Evolutionary conservation across 2,113 vertebrate species (phyloP).

Genomic region (Rhinolophus sinicus): DNA sequence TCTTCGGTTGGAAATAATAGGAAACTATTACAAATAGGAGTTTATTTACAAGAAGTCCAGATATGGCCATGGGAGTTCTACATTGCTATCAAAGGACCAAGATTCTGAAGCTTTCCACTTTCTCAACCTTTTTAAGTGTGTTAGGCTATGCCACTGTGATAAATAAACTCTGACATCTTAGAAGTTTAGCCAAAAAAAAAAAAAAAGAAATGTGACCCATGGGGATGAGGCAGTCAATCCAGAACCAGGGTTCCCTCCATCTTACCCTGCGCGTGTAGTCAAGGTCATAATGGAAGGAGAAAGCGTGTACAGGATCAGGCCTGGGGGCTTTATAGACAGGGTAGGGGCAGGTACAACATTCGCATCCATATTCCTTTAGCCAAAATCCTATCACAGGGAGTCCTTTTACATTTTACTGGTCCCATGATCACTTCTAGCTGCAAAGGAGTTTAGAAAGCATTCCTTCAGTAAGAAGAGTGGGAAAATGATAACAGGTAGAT

Average conservation of each 20-base stretch:
- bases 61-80: neutral
- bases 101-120: neutral
- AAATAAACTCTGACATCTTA: neutral
- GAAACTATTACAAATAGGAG: neutral
- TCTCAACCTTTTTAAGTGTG: neutral
- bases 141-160: neutral
- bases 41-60: neutral
- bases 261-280: neutral
- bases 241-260: neutral
- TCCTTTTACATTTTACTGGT: neutral
- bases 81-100: neutral
- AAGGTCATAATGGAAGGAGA: neutral
- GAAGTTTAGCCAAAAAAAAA: neutral
- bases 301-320: neutral
- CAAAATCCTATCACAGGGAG: neutral
- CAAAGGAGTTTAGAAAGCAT: neutral
- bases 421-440: neutral
- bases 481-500: neutral
- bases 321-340: neutral
- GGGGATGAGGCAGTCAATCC: neutral
- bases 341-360: neutral
- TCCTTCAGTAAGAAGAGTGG: neutral
- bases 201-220: neutral
- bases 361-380: neutral
- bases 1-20: neutral